Base-by-base conservation (phyloP, 1,140 invertebrate species). In the Tetramorium simillimum region DNA sequence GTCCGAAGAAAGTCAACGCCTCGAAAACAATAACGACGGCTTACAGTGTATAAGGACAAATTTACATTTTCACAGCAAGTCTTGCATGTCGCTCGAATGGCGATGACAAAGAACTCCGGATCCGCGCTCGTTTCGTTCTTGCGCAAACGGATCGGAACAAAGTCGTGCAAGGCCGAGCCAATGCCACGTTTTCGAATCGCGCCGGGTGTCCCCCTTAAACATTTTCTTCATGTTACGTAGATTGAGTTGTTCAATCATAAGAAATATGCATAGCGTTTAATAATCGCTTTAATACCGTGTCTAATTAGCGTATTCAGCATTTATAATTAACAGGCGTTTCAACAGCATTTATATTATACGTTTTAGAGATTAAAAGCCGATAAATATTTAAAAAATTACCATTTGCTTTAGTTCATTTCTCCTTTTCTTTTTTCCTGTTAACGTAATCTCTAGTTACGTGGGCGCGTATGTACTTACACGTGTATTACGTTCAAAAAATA, bases 121-220 rank as follows among this genome's bases (percentile, higher is more conserved):
- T 58, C 69, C n/a, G 51, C 65, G 37, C 37, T 84, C 28, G 51
- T 33, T 73, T 84, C 28, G 51, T 33, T 73, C 69, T 75, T 73
- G 24, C 80, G 63, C 77, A 81, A 81, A 80, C 46, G 40, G 40
- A 18, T 43, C 28, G 77, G 63, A 69, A 69, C 43, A 72, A 73
- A 84, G 53, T 75, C 67, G 80, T 60, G 80, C 80, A 84, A 84
- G 80, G 80, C 40, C 80, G 46, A 69, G 14, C 40, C 80, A 82
- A 73, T 73, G 80, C 53, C 80, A 73, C 40, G 51, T 84, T 84
- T 84, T 73, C 80, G 18, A 73, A n/a, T 16, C 80, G 18, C 10
- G n/a, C 28, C 28, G 28, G 6, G 18, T 43, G 6, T n/a, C 33
- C 40, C 21, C 16, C 28, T 56, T 18, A 24, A 40, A 12, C 40